Evolutionary conservation across 2,797 vertebrate genomes (phyloP).

Genomic region (Eulemur albifrons): DNA sequence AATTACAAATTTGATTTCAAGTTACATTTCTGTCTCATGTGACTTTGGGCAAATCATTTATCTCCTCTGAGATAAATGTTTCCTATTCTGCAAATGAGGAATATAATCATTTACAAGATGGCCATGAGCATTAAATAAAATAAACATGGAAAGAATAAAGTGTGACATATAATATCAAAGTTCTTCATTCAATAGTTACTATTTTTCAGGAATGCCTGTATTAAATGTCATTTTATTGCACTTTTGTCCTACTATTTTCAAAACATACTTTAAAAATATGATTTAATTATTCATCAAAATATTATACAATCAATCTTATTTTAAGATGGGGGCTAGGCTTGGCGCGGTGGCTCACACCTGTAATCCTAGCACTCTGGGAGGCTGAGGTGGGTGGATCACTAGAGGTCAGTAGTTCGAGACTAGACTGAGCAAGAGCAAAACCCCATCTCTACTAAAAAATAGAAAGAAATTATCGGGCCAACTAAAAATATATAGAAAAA

Average conservation of each 20-base stretch:
- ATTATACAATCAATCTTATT: not conserved
- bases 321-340: not conserved
- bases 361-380: too few relatives aligned
- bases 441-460: too few relatives aligned
- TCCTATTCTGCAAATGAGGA: not conserved
- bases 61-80: not conserved
- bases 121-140: not conserved
- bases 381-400: too few relatives aligned
- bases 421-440: too few relatives aligned
- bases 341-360: too few relatives aligned
- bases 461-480: too few relatives aligned
- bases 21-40: not conserved
- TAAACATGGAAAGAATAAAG: conserved; percentile 2
- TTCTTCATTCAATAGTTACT: not conserved
- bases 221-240: not conserved
- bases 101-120: not conserved
- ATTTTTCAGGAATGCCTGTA: not conserved
- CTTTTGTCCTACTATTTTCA: not conserved
- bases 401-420: too few relatives aligned
- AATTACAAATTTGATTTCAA: not conserved
- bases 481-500: too few relatives aligned
- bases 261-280: conserved; percentile 10
- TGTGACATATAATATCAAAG: not conserved
- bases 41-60: not conserved
- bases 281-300: conserved; percentile 1